These are phyloP conservation scores for Zaprionus vittiger DNA, from an alignment of 1,140 invertebrate genomes.

Conservation along the genomic window DNA sequence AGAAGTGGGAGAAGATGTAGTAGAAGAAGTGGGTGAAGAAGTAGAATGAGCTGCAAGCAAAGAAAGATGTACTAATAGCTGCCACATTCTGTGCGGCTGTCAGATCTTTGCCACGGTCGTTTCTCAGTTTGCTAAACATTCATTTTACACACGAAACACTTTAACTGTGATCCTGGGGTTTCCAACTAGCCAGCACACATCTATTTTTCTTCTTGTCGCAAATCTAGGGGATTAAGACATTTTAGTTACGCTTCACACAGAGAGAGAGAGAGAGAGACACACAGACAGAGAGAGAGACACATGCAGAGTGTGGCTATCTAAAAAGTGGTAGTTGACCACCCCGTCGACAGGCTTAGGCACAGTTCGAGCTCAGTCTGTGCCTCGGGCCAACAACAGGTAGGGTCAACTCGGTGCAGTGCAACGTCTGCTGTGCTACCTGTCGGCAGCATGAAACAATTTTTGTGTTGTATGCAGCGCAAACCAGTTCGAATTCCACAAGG, in stretches of 20 bases:
- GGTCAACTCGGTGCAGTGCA: constrained; percentile 4
- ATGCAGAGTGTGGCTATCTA: constrained; percentile 30
- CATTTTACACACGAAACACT: constrained; percentile 35
- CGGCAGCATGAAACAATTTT: constrained; percentile 19
- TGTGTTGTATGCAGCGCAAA: constrained; percentile 4
- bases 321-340: constrained; percentile 23
- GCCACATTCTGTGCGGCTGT: constrained; percentile 2
- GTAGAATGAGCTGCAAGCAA: neutral
- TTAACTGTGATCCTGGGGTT: constrained; percentile 10
- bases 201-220: constrained; percentile 5
- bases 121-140: constrained; percentile 36
- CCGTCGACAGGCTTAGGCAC: constrained; percentile 5
- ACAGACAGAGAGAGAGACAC: neutral
- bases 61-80: neutral
- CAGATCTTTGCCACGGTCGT: constrained; percentile 10
- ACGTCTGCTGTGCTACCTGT: constrained; percentile 15
- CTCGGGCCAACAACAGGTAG: constrained; percentile 1
- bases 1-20: neutral
- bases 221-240: constrained; percentile 41
- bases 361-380: neutral
- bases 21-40: neutral
- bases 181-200: constrained; percentile 1
- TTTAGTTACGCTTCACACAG: constrained; percentile 32
- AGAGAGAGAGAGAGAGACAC: neutral
- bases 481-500: constrained; percentile 30